A percentile compares a stretch with the other conserved stretches of the same genome.
Evolutionary conservation across 2,113 vertebrate species (phyloP).

Genomic region (Hypanus sabinus): DNA sequence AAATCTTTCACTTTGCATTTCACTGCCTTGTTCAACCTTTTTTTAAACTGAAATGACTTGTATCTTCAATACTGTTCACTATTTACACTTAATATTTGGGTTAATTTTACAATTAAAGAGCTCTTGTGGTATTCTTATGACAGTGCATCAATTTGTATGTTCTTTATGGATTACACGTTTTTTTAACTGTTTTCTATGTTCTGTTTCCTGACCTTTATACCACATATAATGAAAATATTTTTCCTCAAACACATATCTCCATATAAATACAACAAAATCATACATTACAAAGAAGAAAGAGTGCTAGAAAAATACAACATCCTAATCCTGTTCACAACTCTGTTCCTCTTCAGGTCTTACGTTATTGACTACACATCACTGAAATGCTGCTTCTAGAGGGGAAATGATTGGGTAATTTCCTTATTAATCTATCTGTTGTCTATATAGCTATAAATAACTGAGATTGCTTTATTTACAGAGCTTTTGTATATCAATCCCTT

Average conservation of each 20-base stretch:
- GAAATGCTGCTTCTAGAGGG: too few species aligned
- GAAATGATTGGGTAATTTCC: too few species aligned
- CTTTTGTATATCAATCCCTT: too few species aligned
- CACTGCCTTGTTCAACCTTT: not conserved
- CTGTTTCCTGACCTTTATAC: not conserved
- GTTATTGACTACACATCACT: too few species aligned
- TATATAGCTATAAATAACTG: too few species aligned
- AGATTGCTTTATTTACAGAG: too few species aligned
- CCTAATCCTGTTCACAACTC: not conserved
- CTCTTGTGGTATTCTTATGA: not conserved
- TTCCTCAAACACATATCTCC: not conserved
- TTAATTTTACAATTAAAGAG: not conserved
- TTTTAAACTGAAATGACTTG: not conserved
- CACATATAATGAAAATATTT: not conserved
- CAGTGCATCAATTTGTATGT: not conserved
- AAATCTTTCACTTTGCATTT: not conserved
- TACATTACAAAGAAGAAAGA: not conserved
- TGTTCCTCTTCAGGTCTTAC: not conserved
- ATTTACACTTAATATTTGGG: not conserved
- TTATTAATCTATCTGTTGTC: too few species aligned
- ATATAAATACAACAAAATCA: not conserved
- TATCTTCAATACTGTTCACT: not conserved
- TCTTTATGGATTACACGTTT: not conserved
- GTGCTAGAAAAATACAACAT: not conserved
- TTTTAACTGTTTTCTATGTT: not conserved